Base-by-base conservation (phyloP, 2,888 invertebrate genomes). In the Dugesia japonica region DNA sequence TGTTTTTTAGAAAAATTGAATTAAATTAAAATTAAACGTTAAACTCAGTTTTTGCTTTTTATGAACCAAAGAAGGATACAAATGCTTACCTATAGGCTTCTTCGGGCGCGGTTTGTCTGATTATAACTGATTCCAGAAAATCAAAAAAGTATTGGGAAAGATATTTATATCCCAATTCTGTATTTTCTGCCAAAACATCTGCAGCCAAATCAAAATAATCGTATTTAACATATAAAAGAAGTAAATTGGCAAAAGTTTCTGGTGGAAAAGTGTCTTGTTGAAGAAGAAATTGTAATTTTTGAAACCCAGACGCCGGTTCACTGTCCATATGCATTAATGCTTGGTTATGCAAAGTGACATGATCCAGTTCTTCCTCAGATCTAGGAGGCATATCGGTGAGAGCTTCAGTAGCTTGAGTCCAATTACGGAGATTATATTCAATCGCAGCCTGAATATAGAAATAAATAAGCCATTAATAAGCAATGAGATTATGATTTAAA, bases 191-290 rank as follows among this genome's bases (percentile, higher is more conserved):
- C 79, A 98, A 85, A 42, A 98, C 91, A 86, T 98, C 98, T 0
- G 98, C 98, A 13, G 97, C 97, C 78, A 97, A 87, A 84, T 98
- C 97, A 83, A 91, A 95, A 83, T 94, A 93, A 85, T 95, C 95
- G 84, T 94, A 93, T 84, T 94, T 94, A 83, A 95, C 93, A 83
- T 97, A 98, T 0, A 95, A 87, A 1, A 98, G 87, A 71, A 99
- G 86, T 26, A 99, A 87, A 85, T 98, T 98, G 0, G 93, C 91
- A 84, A 98, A 95, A 0, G 97, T 95, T 87, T 98, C 97, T 17
- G 92, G 91, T 1, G 98, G 98, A 83, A 95, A 97, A 0, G 93
- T 92, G 82, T 93, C 92, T 78, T 97, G 92, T 82, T 94, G 92
- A 28, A 98, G 87, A 26, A 98, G 87, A 85, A 95, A 99, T 82